Evolutionary conservation across 64 coral and sea anemone species (phyloP).

Genomic region (Stichodactyla helianthus): DNA sequence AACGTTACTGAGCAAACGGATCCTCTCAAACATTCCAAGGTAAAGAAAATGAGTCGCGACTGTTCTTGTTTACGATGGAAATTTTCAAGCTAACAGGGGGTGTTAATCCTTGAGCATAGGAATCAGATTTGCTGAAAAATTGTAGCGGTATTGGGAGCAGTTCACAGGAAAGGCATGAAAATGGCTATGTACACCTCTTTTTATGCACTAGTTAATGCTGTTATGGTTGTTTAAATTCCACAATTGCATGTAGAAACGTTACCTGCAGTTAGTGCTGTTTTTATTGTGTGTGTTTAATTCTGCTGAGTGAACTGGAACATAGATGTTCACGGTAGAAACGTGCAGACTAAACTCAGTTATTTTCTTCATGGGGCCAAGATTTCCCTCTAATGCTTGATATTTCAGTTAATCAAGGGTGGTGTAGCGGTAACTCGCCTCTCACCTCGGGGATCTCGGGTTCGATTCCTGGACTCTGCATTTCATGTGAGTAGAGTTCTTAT

Average conservation of each 20-base stretch:
- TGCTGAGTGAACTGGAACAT: neutral
- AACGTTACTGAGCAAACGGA: neutral
- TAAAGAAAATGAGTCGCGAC: neutral
- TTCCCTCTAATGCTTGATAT: too few relatives aligned
- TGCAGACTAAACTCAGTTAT: too few relatives aligned
- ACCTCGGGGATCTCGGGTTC: too few relatives aligned
- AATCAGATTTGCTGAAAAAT: neutral
- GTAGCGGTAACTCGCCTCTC: too few relatives aligned
- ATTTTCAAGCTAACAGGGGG: neutral
- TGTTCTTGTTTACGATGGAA: neutral
- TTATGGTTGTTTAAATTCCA: neutral
- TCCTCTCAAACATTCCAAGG: neutral
- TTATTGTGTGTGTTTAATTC: neutral
- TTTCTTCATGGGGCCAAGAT: too few relatives aligned
- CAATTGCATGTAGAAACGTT: too few relatives aligned
- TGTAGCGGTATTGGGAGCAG: neutral
- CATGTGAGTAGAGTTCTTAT: too few relatives aligned
- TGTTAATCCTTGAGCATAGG: neutral
- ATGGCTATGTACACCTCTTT: neutral
- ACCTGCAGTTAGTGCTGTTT: neutral
- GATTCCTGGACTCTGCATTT: too few relatives aligned
- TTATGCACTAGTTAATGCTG: neutral
- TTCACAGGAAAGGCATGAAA: neutral
- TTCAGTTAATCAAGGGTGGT: too few relatives aligned
- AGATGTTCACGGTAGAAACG: too few relatives aligned